Conservation (phyloP, 2,113 vertebrate genomes). For the Leptobrachium ailaonicum region DNA sequence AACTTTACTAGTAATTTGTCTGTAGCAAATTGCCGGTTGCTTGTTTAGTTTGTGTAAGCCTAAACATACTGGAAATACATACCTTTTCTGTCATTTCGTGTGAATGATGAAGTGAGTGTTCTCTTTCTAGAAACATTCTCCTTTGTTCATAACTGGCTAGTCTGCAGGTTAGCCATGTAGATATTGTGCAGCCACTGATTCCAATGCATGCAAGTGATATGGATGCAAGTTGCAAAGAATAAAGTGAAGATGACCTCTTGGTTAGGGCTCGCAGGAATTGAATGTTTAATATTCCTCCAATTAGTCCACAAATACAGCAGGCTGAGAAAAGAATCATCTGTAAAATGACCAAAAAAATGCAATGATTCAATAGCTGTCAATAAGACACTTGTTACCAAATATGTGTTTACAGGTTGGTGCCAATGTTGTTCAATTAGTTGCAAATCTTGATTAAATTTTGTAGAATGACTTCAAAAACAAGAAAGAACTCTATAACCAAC, state of each 20-base stretch:
- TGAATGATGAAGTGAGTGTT: constrained; percentile 96
- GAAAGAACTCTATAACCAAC: no score
- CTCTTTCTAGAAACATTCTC: constrained; percentile 96
- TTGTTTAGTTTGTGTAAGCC: background rate
- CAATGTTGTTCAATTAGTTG: no score
- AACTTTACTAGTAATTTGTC: no score
- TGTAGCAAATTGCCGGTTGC: no score
- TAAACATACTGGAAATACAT: constrained; percentile 63
- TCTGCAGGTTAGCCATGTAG: constrained; percentile 95
- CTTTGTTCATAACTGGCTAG: constrained; percentile 97
- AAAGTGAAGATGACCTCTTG: constrained; percentile 79
- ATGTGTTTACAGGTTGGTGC: no score
- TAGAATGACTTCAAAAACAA: no score
- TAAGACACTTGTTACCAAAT: background rate
- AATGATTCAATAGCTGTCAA: background rate
- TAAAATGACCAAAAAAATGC: constrained; percentile 52
- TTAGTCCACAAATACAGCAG: constrained; percentile 97
- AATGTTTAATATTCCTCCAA: constrained; percentile 96
- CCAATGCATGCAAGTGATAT: constrained; percentile 95
- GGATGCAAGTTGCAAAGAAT: constrained; percentile 86
- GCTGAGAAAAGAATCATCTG: constrained; percentile 99
- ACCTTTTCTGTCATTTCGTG: constrained; percentile 96
- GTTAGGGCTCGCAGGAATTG: constrained; percentile 94
- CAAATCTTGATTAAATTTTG: no score
- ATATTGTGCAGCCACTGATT: constrained; percentile 91